Evolutionary conservation across 2,797 vertebrate species (phyloP).

Genomic region (Poliocrania exsul): DNA sequence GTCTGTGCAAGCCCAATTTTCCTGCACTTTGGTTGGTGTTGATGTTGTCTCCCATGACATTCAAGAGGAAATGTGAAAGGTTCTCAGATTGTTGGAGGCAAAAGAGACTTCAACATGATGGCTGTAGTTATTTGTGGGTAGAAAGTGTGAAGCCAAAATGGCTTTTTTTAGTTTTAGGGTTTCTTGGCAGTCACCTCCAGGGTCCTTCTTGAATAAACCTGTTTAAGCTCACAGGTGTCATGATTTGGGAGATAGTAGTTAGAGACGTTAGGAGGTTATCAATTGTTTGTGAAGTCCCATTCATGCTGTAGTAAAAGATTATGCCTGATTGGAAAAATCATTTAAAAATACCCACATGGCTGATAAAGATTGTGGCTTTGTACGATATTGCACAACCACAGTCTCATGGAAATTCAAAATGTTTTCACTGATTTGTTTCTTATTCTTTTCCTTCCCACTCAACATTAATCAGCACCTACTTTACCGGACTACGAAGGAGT

Average conservation of each 20-base stretch:
- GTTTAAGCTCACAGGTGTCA: neutral
- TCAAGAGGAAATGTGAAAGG: neutral
- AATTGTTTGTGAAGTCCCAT: neutral
- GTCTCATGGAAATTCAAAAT: neutral
- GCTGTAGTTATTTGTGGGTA: neutral
- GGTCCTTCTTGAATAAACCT: neutral
- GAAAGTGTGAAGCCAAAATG: neutral
- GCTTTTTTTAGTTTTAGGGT: neutral
- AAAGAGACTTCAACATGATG: neutral
- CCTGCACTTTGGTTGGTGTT: neutral
- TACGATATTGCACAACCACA: neutral
- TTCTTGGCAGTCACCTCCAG: neutral
- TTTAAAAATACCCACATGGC: neutral
- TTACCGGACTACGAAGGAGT: slow-evolving; percentile 95
- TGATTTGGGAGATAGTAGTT: neutral
- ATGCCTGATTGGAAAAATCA: neutral
- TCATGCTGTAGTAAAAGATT: neutral
- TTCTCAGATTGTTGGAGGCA: neutral
- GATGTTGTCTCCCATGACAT: neutral
- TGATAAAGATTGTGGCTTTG: neutral
- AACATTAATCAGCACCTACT: slow-evolving; percentile 85
- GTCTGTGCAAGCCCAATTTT: neutral
- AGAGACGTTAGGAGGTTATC: neutral
- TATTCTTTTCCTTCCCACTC: neutral
- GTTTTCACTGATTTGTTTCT: slow-evolving; percentile 19